Percentiles rank a stretch among this genome's conserved stretches.
phyloP scores from a whole-genome alignment of 1,140 invertebrate genomes.

The Cardiocondyla obscurior region DNA sequence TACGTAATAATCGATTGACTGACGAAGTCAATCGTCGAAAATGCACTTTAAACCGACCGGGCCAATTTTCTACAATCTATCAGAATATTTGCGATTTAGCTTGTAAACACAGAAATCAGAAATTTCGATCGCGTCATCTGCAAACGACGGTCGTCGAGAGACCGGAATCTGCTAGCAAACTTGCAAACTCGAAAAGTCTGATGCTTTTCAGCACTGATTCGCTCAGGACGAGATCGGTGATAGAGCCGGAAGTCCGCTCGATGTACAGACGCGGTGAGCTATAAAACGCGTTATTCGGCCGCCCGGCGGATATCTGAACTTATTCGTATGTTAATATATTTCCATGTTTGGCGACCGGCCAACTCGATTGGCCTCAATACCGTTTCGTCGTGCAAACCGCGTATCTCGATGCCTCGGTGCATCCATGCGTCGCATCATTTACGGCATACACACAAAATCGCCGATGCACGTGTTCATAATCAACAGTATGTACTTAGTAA shows the following conservation, averaged over 20 bases:
- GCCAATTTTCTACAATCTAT: not conserved
- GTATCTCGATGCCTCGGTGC: constrained; percentile 45
- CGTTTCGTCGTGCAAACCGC: constrained; percentile 9
- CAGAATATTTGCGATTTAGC: not conserved
- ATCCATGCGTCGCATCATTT: constrained; percentile 34
- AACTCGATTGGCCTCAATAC: constrained; percentile 64
- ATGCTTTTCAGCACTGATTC: not conserved
- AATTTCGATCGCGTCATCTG: constrained; percentile 9
- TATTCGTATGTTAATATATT: constrained; percentile 77
- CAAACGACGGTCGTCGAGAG: not conserved
- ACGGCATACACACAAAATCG: not conserved
- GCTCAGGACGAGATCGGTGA: not conserved
- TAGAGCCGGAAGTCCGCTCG: constrained; percentile 37
- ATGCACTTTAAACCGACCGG: not conserved
- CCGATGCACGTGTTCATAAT: not conserved
- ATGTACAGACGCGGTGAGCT: constrained; percentile 55
- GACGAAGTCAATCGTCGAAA: too few species aligned
- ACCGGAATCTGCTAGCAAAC: not conserved
- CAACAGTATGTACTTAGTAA: not conserved
- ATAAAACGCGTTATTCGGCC: constrained; percentile 64
- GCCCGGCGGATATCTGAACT: constrained; percentile 62
- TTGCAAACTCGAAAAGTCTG: not conserved
- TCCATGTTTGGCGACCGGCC: constrained; percentile 66
- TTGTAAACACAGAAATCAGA: constrained; percentile 34
- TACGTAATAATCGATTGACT: not conserved